Evolutionary conservation across 2,888 invertebrate genomes (phyloP).

Genomic region (Cecidostiba fungosa): DNA sequence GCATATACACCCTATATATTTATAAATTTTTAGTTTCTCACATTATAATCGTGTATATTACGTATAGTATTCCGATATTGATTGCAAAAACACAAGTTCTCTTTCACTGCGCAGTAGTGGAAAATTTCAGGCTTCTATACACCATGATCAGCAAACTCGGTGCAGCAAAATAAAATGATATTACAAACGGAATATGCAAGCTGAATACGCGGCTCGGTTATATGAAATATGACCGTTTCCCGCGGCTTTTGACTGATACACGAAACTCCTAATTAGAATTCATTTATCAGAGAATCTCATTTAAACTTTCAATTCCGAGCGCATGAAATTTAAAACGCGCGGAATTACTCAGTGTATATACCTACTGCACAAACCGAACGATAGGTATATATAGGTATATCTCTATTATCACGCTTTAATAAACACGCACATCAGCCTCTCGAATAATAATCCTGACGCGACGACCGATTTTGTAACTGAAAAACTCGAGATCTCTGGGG

Average conservation of each 20-base stretch:
- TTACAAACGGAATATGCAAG: not conserved
- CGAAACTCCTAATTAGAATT: constrained; percentile 24
- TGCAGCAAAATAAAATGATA: not conserved
- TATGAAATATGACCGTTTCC: not conserved
- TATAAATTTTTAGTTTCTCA: too few species aligned
- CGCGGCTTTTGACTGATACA: not conserved
- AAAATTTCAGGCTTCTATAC: not conserved
- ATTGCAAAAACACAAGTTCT: not conserved
- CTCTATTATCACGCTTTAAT: too few species aligned
- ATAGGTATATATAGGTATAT: too few species aligned
- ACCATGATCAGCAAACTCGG: not conserved
- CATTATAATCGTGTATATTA: not conserved
- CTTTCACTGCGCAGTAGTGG: not conserved
- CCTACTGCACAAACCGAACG: too few species aligned
- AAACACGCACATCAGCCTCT: too few species aligned
- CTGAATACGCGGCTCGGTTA: not conserved
- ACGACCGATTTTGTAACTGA: too few species aligned
- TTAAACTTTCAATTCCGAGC: constrained; percentile 14
- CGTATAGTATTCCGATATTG: not conserved
- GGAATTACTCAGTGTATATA: not conserved
- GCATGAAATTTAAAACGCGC: constrained; percentile 6
- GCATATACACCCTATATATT: too few species aligned
- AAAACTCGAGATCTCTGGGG: too few species aligned
- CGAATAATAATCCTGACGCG: too few species aligned
- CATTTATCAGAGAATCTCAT: constrained; percentile 31